These are phyloP conservation scores for Platysteira castanea DNA, from an alignment of 2,113 vertebrate genomes.

Conservation along the genomic window DNA sequence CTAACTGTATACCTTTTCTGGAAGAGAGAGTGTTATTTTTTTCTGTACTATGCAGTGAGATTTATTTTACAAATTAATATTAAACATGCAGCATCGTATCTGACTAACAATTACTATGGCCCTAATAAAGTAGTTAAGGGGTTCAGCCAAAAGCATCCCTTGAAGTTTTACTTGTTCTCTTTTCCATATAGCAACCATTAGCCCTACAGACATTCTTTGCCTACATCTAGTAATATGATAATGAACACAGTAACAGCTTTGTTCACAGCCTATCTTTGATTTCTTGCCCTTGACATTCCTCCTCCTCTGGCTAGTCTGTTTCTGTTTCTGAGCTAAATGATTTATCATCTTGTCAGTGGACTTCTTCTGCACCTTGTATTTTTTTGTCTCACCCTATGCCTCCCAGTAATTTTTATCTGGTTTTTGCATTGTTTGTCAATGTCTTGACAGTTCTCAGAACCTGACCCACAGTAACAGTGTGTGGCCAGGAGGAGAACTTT, in stretches of 20 bases:
- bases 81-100: background rate
- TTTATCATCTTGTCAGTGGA: conserved; percentile 3
- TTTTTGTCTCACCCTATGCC: background rate
- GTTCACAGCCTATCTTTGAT: conserved; percentile 12
- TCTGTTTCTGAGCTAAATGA: conserved; percentile 13
- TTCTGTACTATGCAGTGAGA: background rate
- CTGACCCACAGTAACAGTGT: background rate
- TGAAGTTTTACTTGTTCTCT: background rate
- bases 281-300: conserved; percentile 34
- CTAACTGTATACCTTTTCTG: background rate
- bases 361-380: conserved; percentile 2
- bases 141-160: background rate
- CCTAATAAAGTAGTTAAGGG: background rate
- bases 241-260: background rate
- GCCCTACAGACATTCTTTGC: background rate
- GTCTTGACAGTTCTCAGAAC: background rate
- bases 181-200: background rate
- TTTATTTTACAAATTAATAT: background rate
- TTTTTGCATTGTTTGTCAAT: background rate
- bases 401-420: background rate
- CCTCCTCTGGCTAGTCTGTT: background rate
- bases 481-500: background rate
- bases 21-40: background rate
- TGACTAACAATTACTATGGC: background rate
- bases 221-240: background rate